Conservation (phyloP, 2,113 vertebrate species). For the Fregetta grallaria region DNA sequence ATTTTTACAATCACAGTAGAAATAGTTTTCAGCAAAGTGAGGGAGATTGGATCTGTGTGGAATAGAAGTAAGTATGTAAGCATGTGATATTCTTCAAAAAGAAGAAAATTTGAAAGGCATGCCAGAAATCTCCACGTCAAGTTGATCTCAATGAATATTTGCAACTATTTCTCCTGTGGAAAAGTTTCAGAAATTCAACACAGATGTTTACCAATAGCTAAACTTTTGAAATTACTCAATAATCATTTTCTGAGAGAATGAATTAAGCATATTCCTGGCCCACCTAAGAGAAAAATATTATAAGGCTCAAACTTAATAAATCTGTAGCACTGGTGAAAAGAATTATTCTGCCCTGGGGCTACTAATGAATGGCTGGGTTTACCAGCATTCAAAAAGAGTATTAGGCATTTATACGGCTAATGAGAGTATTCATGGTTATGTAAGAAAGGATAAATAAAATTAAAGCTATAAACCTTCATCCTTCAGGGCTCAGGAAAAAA, state of each 20-base stretch:
- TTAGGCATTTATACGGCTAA: constrained; percentile 34
- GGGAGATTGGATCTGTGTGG: neutral
- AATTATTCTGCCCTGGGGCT: constrained; percentile 33
- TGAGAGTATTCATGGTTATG: neutral
- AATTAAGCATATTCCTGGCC: neutral
- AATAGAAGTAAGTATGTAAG: neutral
- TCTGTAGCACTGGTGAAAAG: neutral
- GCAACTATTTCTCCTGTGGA: neutral
- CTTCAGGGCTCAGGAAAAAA: neutral
- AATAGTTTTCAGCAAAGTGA: neutral
- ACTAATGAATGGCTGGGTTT: neutral
- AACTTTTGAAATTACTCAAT: neutral
- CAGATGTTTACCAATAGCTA: neutral
- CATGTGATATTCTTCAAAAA: neutral
- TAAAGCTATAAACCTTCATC: neutral
- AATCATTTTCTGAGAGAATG: neutral
- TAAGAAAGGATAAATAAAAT: constrained; percentile 55
- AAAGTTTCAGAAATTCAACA: neutral
- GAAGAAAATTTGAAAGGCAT: neutral
- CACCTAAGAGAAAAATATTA: neutral
- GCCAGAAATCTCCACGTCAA: neutral
- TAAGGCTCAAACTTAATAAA: neutral
- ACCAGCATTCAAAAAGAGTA: constrained; percentile 13
- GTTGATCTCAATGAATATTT: neutral
- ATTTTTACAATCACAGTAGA: neutral